These are phyloP conservation scores for Anolis apletophallus DNA, from an alignment of 2,797 vertebrate genomes.

Conservation along the genomic window DNA sequence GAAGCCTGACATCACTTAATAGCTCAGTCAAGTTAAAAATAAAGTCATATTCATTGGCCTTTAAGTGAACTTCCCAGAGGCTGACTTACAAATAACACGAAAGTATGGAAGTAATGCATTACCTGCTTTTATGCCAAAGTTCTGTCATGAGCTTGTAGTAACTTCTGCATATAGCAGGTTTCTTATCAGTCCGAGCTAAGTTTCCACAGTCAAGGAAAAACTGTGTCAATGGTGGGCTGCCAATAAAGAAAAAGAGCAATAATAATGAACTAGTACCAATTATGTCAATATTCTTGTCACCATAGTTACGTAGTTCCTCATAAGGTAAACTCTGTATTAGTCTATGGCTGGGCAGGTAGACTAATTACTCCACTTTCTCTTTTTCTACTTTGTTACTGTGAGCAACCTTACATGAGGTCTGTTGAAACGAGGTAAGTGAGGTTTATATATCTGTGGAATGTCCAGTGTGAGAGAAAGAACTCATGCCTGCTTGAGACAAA, in stretches of 20 bases:
- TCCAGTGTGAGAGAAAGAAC: too few relatives aligned
- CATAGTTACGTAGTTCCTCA: neutral
- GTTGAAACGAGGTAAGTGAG: too few relatives aligned
- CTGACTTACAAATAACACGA: neutral
- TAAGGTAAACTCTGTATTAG: neutral
- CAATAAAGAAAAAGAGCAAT: constrained; percentile 42
- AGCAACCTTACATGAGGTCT: neutral
- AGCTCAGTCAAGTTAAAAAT: neutral
- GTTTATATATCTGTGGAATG: too few relatives aligned
- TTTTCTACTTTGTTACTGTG: neutral
- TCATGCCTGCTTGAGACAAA: too few relatives aligned
- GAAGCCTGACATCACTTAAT: neutral
- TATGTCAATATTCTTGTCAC: neutral
- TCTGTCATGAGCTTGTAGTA: constrained; percentile 98
- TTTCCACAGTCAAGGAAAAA: constrained; percentile 96
- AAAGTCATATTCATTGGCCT: neutral
- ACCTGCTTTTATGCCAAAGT: constrained; percentile 99
- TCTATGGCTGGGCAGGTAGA: neutral
- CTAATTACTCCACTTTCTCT: neutral
- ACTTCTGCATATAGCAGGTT: constrained; percentile 97
- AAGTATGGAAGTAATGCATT: constrained; percentile 29
- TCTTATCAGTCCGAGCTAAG: constrained; percentile 95
- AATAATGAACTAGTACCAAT: neutral
- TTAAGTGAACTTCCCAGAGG: neutral
- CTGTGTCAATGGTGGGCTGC: constrained; percentile 93